Evolutionary conservation across 1,140 invertebrate genomes (phyloP).

Genomic region (Drepana arcuata): DNA sequence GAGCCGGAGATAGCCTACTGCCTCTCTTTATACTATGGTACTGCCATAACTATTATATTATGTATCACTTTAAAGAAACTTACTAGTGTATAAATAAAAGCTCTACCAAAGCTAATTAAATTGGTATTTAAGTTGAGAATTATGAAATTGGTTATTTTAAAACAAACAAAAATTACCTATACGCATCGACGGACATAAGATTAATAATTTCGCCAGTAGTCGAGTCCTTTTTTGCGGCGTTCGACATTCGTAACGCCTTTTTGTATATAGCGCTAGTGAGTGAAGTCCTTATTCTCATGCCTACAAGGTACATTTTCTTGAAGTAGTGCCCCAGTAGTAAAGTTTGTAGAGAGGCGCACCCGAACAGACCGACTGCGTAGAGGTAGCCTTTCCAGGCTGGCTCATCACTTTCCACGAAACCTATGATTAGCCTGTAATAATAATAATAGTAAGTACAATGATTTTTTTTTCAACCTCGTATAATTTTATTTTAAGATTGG

Average conservation of each 20-base stretch:
- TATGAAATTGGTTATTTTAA: too few species aligned
- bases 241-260: constrained; percentile 88
- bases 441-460: too few species aligned
- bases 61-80: not conserved
- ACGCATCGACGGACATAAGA: constrained; percentile 91
- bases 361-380: constrained; percentile 83
- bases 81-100: not conserved
- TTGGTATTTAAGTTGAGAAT: not conserved
- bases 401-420: constrained; percentile 76
- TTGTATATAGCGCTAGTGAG: constrained; percentile 94
- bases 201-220: constrained; percentile 95
- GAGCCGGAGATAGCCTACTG: too few species aligned
- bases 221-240: constrained; percentile 83
- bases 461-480: too few species aligned
- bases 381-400: constrained; percentile 89
- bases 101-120: not conserved
- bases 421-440: constrained; percentile 74
- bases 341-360: constrained; percentile 87
- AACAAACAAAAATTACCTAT: constrained; percentile 69
- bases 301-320: constrained; percentile 90
- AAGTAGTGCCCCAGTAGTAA: constrained; percentile 91
- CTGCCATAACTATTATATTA: not conserved
- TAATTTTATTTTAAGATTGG: too few species aligned
- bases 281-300: constrained; percentile 90
- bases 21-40: too few species aligned